Conservation (phyloP, 2,113 vertebrate species). For the Egretta garzetta region DNA sequence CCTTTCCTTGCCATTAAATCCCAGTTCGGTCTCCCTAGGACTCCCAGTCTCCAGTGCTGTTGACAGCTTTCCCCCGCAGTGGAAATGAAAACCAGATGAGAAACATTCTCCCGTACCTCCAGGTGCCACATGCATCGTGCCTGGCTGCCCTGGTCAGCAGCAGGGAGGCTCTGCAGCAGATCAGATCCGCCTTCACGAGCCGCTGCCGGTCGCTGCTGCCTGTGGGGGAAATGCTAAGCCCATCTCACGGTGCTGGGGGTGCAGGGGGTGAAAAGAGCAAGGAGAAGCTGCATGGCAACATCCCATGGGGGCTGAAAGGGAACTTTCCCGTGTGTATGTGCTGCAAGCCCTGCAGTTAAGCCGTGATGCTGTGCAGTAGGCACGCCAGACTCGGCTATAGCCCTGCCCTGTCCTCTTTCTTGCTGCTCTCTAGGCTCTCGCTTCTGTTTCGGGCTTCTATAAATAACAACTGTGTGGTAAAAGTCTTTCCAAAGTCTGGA, state of each 20-base stretch:
- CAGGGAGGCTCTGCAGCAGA: neutral
- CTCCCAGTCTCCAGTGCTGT: neutral
- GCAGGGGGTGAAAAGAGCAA: neutral
- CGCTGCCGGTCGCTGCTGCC: neutral
- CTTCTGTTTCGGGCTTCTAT: neutral
- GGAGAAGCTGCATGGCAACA: neutral
- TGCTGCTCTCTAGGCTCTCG: neutral
- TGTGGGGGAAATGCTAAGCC: neutral
- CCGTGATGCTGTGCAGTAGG: accelerated
- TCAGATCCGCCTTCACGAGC: neutral
- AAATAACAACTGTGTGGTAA: neutral
- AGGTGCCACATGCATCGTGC: neutral
- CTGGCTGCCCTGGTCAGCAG: neutral
- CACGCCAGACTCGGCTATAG: neutral
- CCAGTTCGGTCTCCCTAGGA: neutral
- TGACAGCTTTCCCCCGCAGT: neutral
- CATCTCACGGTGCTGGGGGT: neutral
- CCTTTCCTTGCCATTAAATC: neutral
- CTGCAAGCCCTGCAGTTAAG: neutral
- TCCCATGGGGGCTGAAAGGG: neutral
- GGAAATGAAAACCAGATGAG: neutral
- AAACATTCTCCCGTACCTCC: neutral
- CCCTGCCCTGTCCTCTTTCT: neutral
- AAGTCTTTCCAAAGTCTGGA: neutral
- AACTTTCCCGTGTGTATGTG: neutral